Conservation (phyloP, 2,113 vertebrate genomes). For the Thermophis baileyi region DNA sequence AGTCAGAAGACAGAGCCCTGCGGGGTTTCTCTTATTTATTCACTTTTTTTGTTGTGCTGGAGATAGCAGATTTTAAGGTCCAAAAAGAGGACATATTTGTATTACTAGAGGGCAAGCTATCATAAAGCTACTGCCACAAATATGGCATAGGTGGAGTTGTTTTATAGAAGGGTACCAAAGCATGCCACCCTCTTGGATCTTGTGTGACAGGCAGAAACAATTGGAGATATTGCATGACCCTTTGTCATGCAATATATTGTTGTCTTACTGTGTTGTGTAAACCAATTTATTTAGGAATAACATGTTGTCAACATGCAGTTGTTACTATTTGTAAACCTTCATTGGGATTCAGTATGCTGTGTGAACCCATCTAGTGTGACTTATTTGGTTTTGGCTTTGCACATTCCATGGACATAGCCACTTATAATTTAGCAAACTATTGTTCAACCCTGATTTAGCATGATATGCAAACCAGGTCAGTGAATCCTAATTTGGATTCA, state of each 20-base stretch:
- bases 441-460: not conserved
- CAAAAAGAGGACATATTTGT: not conserved
- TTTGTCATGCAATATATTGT: not conserved
- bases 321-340: not conserved
- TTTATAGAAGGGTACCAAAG: not conserved
- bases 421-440: not conserved
- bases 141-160: not conserved
- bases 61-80: not conserved
- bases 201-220: not conserved
- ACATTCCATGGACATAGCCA: not conserved
- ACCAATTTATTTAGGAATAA: not conserved
- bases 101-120: not conserved
- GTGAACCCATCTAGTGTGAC: not conserved
- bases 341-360: not conserved
- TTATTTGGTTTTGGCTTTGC: not conserved
- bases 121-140: not conserved
- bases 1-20: not conserved
- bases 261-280: not conserved
- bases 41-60: not conserved
- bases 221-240: not conserved
- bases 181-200: not conserved
- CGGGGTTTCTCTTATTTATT: not conserved
- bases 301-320: not conserved
- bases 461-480: not conserved
- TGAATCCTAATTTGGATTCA: not conserved